Conservation (phyloP, 2,797 vertebrate species). For the Telmatherina bonti region DNA sequence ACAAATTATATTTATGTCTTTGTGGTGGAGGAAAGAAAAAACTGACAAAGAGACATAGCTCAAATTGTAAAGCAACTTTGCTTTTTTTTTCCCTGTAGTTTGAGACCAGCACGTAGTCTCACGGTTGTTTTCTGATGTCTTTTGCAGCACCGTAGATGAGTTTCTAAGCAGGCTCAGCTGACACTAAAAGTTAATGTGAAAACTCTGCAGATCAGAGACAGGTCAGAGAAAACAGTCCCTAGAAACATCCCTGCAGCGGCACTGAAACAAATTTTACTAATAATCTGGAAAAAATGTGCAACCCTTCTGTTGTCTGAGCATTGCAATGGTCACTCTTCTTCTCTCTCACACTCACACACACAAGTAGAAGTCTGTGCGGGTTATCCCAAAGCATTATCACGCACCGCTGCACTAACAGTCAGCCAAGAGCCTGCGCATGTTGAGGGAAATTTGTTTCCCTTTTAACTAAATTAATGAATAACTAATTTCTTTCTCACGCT, state of each 20-base stretch:
- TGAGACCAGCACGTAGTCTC: conserved; percentile 26
- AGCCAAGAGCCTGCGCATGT: not conserved
- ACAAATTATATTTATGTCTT: conserved; percentile 17
- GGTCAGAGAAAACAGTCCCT: not conserved
- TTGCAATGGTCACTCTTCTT: not conserved
- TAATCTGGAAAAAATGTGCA: not conserved
- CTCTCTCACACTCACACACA: not conserved
- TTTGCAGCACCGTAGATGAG: not conserved
- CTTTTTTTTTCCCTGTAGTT: conserved; percentile 30
- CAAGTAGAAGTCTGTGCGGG: not conserved
- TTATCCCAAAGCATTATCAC: not conserved
- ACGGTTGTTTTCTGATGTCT: conserved; percentile 34
- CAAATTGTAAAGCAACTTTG: not conserved
- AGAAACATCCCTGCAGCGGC: not conserved
- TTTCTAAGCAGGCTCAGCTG: not conserved
- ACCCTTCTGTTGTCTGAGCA: not conserved
- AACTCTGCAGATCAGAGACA: not conserved
- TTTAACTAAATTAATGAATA: not conserved
- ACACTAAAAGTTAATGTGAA: not conserved
- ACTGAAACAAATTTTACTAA: not conserved
- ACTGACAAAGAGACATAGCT: conserved; percentile 22
- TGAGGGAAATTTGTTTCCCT: not conserved
- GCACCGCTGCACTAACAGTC: not conserved
- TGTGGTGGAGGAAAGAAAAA: conserved; percentile 27
- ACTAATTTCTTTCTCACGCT: not conserved